Base-by-base conservation (phyloP, 2,797 vertebrate species). In the Poeciliopsis gracilis region DNA sequence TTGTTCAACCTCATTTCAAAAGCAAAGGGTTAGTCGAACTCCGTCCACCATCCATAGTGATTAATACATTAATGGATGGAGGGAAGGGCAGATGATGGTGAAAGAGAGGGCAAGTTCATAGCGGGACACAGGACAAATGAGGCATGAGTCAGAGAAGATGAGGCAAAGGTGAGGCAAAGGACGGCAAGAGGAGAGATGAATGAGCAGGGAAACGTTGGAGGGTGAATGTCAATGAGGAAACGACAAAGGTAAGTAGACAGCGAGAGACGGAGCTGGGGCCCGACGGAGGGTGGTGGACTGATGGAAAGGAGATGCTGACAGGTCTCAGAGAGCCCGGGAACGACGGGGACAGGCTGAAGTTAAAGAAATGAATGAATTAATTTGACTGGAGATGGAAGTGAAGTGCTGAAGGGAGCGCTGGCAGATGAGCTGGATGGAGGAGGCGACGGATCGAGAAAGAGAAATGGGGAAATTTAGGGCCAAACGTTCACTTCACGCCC, bases 111-210 rank as follows among this genome's bases (percentile, higher is more conserved):
- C 2, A 55, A 70, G 83, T 83, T 91, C 73, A 80, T 76, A 16
- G 78, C 73, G 13, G 73, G 80, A 84, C 72, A 77, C 15, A 74
- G 73, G 73, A 71, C 75, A 83, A 75, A 84, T 81, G 75, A 80
- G 73, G 55, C 9, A 8, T 5, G 30, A 76, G 72, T 51, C n/a
- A 11, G 57, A 57, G 76, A 47, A 75, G 73, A 75, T 76, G 75
- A 87, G 85, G 82, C 79, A 85, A 79, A 88, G 86, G 84, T 81
- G 80, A 89, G 77, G 79, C 73, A 77, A 78, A 88, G 86, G 83
- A 88, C 85, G 75, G 53, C 25, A 53, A 77, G 5, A 20, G 71
- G 72, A 72, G 78, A 73, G 76, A 82, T 72, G 78, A 82, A 81
- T 79, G 78, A 78, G 80, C 8, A 47, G 76, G 80, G 74, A 78